Evolutionary conservation across 37 sponge, comb jelly and placozoan genomes (phyloP), one percentile per base, ranked within the genome.

Genomic region (Aphrocallistes beatrix): DNA sequence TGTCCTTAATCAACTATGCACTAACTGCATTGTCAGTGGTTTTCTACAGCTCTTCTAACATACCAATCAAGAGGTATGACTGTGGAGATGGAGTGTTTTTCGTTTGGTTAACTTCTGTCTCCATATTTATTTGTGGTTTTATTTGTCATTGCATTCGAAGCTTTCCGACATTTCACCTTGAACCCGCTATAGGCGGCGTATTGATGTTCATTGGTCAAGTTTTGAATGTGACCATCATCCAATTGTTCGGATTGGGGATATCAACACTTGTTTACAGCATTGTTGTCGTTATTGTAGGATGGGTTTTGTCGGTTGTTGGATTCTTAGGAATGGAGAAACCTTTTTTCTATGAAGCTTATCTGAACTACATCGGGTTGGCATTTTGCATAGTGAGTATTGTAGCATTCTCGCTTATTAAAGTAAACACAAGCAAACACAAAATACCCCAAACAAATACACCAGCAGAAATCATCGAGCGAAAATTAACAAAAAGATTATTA

Each of bases 141-240:
- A 60, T 60, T 30, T 28, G 25, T 6, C 10, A 60, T 60, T 60
- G 32, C 3, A 60, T 60, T 60, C 10, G 75, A 60, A 60, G n/a
- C 34, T 60, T 32, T 13, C 75, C 75, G 10, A 3, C 75, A 19
- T 60, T 60, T 60, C 75, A 60, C n/a, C 3, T 32, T 30, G 75
- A 60, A 30, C 75, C 75, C 10, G 75, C 34, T 19, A 60, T 60
- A 60, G 75, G 75, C 6, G 75, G 75, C 3, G 75, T 60, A 6
- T 60, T 60, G n/a, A 32, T 60, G 75, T 60, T 21, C 75, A 60
- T 60, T 60, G 75, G 75, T 60, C 75, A 60, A 60, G 34, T 60
- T 13, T 30, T 60, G 25, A 60, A 60, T 28, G 75, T 60, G n/a
- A 30, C 75, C 10, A 60, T 60, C 8, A 60, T 60, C 21, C 25